A percentile compares a stretch with the other conserved stretches of the same genome.
Conservation (phyloP, 2,888 invertebrate species). For the Mechanitis mazaeus region DNA sequence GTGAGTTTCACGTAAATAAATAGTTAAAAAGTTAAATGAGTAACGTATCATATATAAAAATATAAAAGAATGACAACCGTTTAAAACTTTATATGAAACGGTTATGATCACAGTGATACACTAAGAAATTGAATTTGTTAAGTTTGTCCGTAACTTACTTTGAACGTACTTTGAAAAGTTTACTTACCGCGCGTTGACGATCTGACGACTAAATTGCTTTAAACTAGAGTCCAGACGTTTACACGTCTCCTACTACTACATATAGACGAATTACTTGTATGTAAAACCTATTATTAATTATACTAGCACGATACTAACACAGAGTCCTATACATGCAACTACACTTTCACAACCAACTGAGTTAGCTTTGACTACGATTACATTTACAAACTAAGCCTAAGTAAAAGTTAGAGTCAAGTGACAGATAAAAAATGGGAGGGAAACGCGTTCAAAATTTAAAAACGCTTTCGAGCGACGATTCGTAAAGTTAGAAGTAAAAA, state of each 20-base stretch:
- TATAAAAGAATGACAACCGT: too few species aligned
- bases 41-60: too few species aligned
- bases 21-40: too few species aligned
- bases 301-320: constrained; percentile 21
- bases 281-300: constrained; percentile 21
- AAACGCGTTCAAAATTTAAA: constrained; percentile 20
- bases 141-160: constrained; percentile 9
- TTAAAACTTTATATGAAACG: neutral
- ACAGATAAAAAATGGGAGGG: constrained; percentile 13
- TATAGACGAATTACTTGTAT: constrained; percentile 18
- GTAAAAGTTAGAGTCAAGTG: constrained; percentile 11
- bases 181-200: constrained; percentile 23
- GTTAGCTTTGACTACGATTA: constrained; percentile 38
- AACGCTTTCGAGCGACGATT: constrained; percentile 14
- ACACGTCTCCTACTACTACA: constrained; percentile 26
- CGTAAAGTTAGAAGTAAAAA: constrained; percentile 22
- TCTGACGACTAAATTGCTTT: constrained; percentile 19
- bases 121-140: constrained; percentile 1
- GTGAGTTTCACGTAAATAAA: too few species aligned
- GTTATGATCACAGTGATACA: neutral
- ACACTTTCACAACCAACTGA: constrained; percentile 52
- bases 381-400: constrained; percentile 20
- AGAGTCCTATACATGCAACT: constrained; percentile 29
- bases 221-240: constrained; percentile 22
- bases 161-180: constrained; percentile 14